These are phyloP conservation scores for Heliconius sara DNA, from an alignment of 2,888 invertebrate species.

Conservation along the genomic window DNA sequence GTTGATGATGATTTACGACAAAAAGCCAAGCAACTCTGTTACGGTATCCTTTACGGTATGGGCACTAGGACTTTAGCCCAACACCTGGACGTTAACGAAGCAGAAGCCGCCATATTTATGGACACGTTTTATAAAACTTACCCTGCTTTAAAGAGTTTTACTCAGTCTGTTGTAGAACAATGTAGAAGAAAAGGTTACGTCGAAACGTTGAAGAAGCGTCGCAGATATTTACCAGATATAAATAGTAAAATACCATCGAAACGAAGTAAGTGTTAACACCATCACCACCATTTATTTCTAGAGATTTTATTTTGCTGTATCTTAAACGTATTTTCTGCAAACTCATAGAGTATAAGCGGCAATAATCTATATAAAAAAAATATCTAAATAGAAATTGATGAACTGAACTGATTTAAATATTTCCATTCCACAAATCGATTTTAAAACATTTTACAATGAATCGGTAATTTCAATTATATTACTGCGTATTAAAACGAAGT, in stretches of 20 bases:
- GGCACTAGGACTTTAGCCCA: conserved; percentile 92
- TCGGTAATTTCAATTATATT: too few species aligned
- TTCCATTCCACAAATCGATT: too few species aligned
- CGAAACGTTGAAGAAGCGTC: conserved; percentile 91
- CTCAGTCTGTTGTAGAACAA: conserved; percentile 79
- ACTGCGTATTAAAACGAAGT: too few species aligned
- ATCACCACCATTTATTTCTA: too few species aligned
- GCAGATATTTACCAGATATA: conserved; percentile 91
- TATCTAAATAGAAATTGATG: not conserved
- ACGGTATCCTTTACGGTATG: conserved; percentile 99
- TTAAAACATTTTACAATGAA: too few species aligned
- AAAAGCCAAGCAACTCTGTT: conserved; percentile 95
- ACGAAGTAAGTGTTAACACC: conserved; percentile 85
- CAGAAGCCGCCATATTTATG: conserved; percentile 91
- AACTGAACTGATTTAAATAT: too few species aligned
- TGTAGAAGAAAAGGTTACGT: conserved; percentile 91
- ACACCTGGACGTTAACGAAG: conserved; percentile 89
- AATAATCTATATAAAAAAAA: not conserved
- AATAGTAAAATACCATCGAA: conserved; percentile 84
- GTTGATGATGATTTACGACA: conserved; percentile 91
- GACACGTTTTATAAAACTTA: conserved; percentile 91
- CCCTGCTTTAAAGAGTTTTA: conserved; percentile 87
- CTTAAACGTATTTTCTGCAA: too few species aligned
- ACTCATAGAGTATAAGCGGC: too few species aligned
- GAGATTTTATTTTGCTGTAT: not conserved